Percentiles rank a stretch among this genome's conserved stretches.
These are phyloP conservation scores for Harpalus rufipes DNA, from an alignment of 2,888 invertebrate genomes.

Conservation along the genomic window DNA sequence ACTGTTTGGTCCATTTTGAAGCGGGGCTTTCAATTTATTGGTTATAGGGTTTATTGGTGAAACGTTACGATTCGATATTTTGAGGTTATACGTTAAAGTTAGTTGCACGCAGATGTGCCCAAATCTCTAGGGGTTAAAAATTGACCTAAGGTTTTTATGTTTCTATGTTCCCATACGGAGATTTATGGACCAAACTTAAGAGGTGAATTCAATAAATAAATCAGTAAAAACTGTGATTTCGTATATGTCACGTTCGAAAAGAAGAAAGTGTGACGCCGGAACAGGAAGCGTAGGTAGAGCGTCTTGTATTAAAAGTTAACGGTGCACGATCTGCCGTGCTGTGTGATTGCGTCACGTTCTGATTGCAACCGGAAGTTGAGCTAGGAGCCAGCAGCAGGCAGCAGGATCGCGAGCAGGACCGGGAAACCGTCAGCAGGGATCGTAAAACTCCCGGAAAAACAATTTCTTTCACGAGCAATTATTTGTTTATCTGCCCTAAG, in stretches of 20 bases:
- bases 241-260: background rate
- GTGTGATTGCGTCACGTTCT: conserved; percentile 63
- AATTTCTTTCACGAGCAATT: conserved; percentile 59
- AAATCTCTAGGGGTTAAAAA: background rate
- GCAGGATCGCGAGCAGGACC: conserved; percentile 11
- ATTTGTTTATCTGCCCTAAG: conserved; percentile 62
- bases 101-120: conserved; percentile 3
- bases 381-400: conserved; percentile 29
- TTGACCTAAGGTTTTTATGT: background rate
- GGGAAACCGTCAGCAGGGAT: conserved; percentile 53
- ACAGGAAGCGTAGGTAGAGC: conserved; percentile 26
- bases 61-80: conserved; percentile 44
- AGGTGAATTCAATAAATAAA: conserved; percentile 16
- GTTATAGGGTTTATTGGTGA: conserved; percentile 59
- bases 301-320: conserved; percentile 61
- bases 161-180: background rate
- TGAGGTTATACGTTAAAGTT: conserved; percentile 42
- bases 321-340: conserved; percentile 34
- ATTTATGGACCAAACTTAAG: conserved; percentile 6
- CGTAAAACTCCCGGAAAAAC: conserved; percentile 62
- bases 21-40: conserved; percentile 58
- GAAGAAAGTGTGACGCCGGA: conserved; percentile 31
- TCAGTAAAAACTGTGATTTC: conserved; percentile 22
- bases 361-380: conserved; percentile 61
- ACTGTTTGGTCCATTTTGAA: conserved; percentile 65